Evolutionary conservation across 2,797 vertebrate species (phyloP).

Genomic region (Eulemur albifrons): DNA sequence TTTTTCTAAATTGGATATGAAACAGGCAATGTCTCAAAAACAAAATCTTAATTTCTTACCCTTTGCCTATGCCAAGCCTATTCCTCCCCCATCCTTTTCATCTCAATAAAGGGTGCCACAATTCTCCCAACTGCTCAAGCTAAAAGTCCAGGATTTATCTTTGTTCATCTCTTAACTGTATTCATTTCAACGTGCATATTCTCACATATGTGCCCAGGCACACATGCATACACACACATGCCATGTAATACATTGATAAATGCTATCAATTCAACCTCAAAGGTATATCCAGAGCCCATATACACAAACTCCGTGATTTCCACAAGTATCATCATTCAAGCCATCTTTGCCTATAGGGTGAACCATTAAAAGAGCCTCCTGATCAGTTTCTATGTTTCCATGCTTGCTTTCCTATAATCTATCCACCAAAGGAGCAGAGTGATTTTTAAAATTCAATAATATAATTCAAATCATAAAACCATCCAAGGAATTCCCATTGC

Average conservation of each 20-base stretch:
- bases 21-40: not conserved
- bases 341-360: not conserved
- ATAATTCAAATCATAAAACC: not conserved
- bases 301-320: not conserved
- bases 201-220: not conserved
- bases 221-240: too few species aligned
- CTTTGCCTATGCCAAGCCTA: not conserved
- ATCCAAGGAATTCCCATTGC: not conserved
- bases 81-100: not conserved
- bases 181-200: not conserved
- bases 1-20: not conserved
- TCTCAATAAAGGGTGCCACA: not conserved
- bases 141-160: not conserved
- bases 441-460: not conserved
- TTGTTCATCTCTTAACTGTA: not conserved
- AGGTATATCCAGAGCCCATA: not conserved
- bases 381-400: not conserved
- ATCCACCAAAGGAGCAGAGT: not conserved
- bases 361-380: not conserved
- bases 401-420: not conserved
- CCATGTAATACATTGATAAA: not conserved
- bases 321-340: not conserved
- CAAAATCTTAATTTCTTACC: not conserved
- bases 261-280: not conserved
- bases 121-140: not conserved